A percentile compares a stretch with the other conserved stretches of the same genome.
These are phyloP conservation scores for Drosophila kuntzei DNA, from an alignment of 2,888 invertebrate species.

Conservation along the genomic window DNA sequence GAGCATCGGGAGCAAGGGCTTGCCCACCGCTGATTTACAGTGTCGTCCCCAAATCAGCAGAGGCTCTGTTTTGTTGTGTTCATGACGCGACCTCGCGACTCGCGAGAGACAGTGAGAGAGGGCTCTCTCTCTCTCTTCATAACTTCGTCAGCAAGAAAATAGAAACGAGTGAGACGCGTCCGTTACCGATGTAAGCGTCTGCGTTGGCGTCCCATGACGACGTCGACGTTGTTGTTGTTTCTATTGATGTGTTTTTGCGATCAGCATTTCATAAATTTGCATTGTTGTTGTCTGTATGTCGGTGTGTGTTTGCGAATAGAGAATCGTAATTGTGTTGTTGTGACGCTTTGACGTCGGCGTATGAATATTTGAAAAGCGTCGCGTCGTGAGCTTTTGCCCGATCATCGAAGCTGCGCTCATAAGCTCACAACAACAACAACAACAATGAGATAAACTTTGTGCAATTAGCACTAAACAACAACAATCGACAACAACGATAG, in stretches of 20 bases:
- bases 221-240: conserved; percentile 29
- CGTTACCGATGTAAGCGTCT: conserved; percentile 30
- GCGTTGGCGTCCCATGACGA: conserved; percentile 55
- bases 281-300: conserved; percentile 23
- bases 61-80: conserved; percentile 10
- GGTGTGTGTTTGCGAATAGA: conserved; percentile 10
- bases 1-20: no score
- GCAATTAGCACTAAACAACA: conserved; percentile 44
- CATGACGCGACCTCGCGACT: not conserved
- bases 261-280: conserved; percentile 47
- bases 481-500: conserved; percentile 13
- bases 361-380: conserved; percentile 44
- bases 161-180: conserved; percentile 27
- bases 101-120: not conserved
- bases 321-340: conserved; percentile 34
- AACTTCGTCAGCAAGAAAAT: conserved; percentile 72
- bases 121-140: conserved; percentile 6
- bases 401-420: conserved; percentile 33
- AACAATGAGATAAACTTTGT: conserved; percentile 21
- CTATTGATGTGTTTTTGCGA: conserved; percentile 28
- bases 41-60: conserved; percentile 31
- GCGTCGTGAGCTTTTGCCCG: conserved; percentile 28
- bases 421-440: conserved; percentile 2
- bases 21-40: no score
- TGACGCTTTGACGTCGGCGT: conserved; percentile 27